These are phyloP conservation scores for Rhopalosiphum nymphaeae DNA, from an alignment of 2,888 invertebrate species.

Conservation along the genomic window DNA sequence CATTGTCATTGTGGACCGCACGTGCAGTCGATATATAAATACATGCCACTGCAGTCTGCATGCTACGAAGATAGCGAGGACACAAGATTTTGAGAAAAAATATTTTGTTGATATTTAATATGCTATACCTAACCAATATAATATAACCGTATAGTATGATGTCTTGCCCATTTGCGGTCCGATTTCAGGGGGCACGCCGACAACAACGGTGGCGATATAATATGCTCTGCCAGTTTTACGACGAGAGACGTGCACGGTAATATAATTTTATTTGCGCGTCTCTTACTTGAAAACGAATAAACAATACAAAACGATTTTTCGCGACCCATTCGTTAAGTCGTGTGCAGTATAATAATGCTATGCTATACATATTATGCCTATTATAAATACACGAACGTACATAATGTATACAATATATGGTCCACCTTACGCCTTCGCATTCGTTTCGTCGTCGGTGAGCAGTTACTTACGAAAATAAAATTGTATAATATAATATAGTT, in stretches of 20 bases:
- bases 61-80: background rate
- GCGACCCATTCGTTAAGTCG: background rate
- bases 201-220: background rate
- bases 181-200: background rate
- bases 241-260: background rate
- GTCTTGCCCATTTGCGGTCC: background rate
- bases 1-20: background rate
- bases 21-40: background rate
- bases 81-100: background rate
- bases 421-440: constrained; percentile 23
- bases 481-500: background rate
- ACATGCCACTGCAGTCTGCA: background rate
- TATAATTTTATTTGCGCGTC: background rate
- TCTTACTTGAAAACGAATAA: background rate
- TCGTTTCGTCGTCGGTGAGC: background rate
- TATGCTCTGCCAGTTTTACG: background rate
- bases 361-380: background rate
- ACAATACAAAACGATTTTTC: constrained; percentile 13
- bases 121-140: background rate
- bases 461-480: constrained; percentile 19
- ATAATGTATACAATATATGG: background rate
- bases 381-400: background rate
- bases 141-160: background rate
- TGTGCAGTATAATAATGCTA: background rate
- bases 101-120: background rate